Base-by-base conservation (phyloP, 1,140 invertebrate species). In the Macrobrachium rosenbergii region DNA sequence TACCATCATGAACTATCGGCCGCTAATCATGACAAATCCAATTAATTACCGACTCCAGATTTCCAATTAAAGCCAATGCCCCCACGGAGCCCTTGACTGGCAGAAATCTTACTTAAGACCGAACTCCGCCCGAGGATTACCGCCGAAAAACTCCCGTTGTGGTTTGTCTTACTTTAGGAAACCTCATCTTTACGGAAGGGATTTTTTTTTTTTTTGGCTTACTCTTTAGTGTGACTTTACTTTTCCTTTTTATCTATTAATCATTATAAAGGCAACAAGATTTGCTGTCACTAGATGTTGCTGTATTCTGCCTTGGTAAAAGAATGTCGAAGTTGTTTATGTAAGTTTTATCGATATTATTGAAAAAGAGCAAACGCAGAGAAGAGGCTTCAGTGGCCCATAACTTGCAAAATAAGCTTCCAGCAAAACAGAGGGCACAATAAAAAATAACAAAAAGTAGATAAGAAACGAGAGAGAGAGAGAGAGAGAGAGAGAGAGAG, bases 21-120 rank as follows among this genome's bases (percentile, higher is more conserved):
- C 84, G 84, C 84, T 87, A 87, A 87, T 87, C 84, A 87, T 87
- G 84, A 87, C 84, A 87, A 87, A 87, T 87, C 84, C 84, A 87
- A 87, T 87, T 87, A 87, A 87, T 87, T 87, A 87, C 84, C 84
- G 84, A 87, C 84, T 82, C 84, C 84, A 87, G 84, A 87, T 87
- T 87, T 87, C 84, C 84, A 87, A 87, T 87, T 87, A 87, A 87
- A 87, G 78, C 84, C 84, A 87, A 76, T 87, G 78, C 84, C 84
- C 67, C 84, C 78, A 69, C 83, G 43, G 76, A 80, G 83, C 83
- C 77, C 79, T 73, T 72, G 84, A 87, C 84, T 80, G 84, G 77
- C 69, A 81, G 84, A 86, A 80, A 87, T 87, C 84, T 87, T 87
- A 80, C 84, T 87, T 87, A 87, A 87, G 84, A 80, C 78, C 64